These are phyloP conservation scores for Murina feae DNA, from an alignment of 2,113 vertebrate species.

Conservation along the genomic window DNA sequence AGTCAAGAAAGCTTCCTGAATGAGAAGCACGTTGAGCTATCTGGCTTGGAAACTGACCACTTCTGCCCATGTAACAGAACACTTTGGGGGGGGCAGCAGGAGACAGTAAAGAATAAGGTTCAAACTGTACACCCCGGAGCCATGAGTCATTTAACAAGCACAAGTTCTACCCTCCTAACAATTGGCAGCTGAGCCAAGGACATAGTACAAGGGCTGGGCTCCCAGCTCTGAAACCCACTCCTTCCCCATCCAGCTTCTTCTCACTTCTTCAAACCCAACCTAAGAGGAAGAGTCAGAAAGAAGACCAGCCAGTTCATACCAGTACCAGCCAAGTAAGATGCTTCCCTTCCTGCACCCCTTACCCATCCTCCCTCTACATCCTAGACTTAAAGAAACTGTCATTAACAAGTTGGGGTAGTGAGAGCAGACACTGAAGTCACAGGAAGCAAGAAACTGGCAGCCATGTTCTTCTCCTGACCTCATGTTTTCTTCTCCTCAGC, in stretches of 20 bases:
- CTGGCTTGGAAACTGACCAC: neutral
- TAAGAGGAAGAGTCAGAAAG: neutral
- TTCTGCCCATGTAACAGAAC: neutral
- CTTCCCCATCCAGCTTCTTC: neutral
- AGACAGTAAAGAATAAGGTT: neutral
- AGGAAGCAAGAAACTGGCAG: neutral
- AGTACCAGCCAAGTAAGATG: neutral
- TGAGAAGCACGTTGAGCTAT: neutral
- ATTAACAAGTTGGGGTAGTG: neutral
- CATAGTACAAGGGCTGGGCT: neutral
- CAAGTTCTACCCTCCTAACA: neutral
- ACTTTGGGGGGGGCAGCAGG: neutral
- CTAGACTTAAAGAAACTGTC: neutral
- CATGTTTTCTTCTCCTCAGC: neutral
- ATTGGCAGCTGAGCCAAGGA: neutral
- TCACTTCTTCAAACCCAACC: neutral
- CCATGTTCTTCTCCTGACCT: neutral
- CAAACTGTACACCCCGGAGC: neutral
- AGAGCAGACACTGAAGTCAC: neutral
- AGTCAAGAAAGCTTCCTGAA: neutral
- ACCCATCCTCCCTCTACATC: neutral
- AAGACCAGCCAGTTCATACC: neutral
- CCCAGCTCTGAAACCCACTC: neutral
- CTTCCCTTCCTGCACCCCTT: too few relatives aligned
- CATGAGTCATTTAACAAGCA: neutral